Evolutionary conservation across 2,888 invertebrate genomes (phyloP).

Genomic region (Bellardia pandia): DNA sequence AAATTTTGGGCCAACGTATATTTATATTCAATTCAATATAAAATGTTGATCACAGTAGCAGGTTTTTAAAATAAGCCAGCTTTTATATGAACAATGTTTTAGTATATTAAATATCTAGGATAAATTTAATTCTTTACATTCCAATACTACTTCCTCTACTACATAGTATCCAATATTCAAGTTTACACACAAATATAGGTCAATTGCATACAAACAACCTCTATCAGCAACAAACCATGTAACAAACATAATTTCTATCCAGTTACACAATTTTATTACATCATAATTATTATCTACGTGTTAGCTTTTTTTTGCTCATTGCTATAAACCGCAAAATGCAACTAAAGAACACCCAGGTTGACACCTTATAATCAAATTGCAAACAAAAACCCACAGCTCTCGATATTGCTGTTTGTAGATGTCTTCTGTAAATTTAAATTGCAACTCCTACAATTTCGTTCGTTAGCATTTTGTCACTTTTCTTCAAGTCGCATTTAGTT

Average conservation of each 20-base stretch:
- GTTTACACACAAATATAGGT: not conserved
- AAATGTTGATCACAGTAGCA: too few species aligned
- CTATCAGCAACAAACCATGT: not conserved
- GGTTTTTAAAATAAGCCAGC: too few species aligned
- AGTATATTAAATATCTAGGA: too few species aligned
- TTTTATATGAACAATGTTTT: too few species aligned
- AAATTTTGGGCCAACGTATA: too few species aligned
- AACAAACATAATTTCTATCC: not conserved
- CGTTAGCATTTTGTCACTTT: not conserved
- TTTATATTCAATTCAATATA: too few species aligned
- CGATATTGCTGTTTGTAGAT: not conserved
- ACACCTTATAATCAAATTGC: slow-evolving; percentile 38
- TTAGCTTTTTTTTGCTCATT: not conserved
- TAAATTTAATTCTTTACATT: not conserved
- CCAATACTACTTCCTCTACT: not conserved
- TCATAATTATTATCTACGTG: slow-evolving; percentile 11
- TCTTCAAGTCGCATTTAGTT: slow-evolving; percentile 50
- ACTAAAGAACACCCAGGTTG: slow-evolving; percentile 41
- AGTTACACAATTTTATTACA: slow-evolving; percentile 13
- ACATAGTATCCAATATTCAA: not conserved
- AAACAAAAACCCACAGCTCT: slow-evolving; percentile 3
- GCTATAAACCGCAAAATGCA: slow-evolving; percentile 25
- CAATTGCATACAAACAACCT: not conserved
- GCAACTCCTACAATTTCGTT: slow-evolving; percentile 40
- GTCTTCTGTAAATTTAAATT: not conserved